phyloP scores from a whole-genome alignment of 30 jellyfish, hydroid and myxozoan genomes.

The Morbakka virulenta region DNA sequence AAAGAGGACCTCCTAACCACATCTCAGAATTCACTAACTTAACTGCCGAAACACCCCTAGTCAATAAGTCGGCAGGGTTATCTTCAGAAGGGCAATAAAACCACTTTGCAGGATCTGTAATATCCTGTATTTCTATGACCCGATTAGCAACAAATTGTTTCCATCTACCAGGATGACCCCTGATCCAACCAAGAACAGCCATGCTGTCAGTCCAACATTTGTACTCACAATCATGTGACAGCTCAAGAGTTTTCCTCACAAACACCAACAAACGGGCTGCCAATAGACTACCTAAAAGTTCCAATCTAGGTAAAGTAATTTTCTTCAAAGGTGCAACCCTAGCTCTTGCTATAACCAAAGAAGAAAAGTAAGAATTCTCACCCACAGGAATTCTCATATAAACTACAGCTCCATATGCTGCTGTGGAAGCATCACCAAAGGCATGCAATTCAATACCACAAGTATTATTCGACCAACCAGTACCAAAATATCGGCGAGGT shows the following conservation, averaged over 20 bases:
- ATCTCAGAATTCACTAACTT: not conserved
- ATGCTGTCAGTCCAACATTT: not conserved
- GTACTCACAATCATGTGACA: not conserved
- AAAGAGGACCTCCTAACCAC: not conserved
- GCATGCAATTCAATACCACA: not conserved
- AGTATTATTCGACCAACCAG: not conserved
- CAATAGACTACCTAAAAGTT: not conserved
- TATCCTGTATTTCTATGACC: not conserved
- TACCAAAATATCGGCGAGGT: not conserved
- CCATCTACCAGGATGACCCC: not conserved
- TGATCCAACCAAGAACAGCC: not conserved
- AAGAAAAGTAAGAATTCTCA: not conserved
- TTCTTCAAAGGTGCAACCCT: not conserved
- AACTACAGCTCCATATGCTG: not conserved
- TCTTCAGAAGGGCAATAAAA: not conserved
- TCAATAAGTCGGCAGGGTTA: not conserved
- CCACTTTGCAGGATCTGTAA: not conserved
- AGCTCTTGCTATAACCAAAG: not conserved
- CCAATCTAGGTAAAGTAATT: not conserved
- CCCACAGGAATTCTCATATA: not conserved
- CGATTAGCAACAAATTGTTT: slow-evolving; percentile 10
- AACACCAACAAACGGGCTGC: not conserved
- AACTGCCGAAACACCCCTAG: not conserved
- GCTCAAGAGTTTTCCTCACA: not conserved
- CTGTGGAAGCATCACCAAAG: slow-evolving; percentile 18